These are phyloP conservation scores for Macroglossus sobrinus DNA, from an alignment of 2,113 vertebrate genomes.

Conservation along the genomic window DNA sequence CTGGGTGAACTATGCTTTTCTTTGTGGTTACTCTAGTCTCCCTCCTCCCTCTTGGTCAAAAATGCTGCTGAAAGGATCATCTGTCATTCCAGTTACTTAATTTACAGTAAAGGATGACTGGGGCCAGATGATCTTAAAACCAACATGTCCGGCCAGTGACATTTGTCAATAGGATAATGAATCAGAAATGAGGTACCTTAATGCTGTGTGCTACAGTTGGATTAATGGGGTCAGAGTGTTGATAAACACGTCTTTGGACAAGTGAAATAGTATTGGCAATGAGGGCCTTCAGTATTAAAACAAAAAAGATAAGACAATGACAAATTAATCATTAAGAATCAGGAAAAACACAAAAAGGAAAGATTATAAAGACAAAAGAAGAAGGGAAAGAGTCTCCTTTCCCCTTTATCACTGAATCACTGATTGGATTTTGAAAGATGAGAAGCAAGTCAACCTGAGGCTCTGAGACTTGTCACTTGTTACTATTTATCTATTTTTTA, in stretches of 20 bases:
- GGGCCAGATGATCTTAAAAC: neutral
- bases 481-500: neutral
- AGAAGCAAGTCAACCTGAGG: neutral
- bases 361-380: conserved; percentile 11
- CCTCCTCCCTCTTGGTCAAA: neutral
- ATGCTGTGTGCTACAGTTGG: neutral
- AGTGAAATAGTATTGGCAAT: neutral
- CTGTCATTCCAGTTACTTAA: conserved; percentile 32
- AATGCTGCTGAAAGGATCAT: conserved; percentile 39
- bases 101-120: conserved; percentile 18
- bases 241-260: neutral
- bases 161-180: neutral
- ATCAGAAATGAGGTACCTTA: neutral
- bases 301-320: conserved; percentile 3
- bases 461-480: conserved; percentile 18
- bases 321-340: neutral
- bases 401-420: neutral
- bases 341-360: neutral
- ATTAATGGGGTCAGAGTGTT: neutral
- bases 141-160: neutral
- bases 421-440: conserved; percentile 38
- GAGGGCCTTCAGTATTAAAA: neutral
- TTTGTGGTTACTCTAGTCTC: neutral
- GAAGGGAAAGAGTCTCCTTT: neutral
- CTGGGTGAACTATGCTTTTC: neutral